Evolutionary conservation across 2,797 vertebrate species (phyloP).

Genomic region (Oryzias sinensis): DNA sequence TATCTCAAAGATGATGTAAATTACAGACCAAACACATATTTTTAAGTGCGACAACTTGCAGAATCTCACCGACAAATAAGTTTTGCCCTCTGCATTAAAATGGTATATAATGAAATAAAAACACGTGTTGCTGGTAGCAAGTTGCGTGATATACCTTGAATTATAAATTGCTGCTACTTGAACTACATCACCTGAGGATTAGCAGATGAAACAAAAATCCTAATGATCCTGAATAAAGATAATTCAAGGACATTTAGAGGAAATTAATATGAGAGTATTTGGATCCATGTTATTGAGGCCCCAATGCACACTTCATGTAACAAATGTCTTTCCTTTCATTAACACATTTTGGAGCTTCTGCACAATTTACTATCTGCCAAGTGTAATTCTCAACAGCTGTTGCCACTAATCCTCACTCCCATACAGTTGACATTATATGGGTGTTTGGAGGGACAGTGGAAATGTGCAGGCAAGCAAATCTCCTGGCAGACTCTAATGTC

Average conservation of each 20-base stretch:
- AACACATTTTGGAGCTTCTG: constrained; percentile 14
- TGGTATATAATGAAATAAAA: too few relatives aligned
- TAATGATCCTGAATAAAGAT: constrained; percentile 15
- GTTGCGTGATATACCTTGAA: too few relatives aligned
- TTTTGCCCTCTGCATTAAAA: too few relatives aligned
- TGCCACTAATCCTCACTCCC: constrained; percentile 39
- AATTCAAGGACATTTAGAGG: constrained; percentile 21
- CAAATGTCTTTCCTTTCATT: constrained; percentile 17
- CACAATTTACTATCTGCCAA: constrained; percentile 36
- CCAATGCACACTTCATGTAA: constrained; percentile 24
- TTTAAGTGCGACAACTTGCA: too few relatives aligned
- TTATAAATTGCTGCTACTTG: too few relatives aligned
- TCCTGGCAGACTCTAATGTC: constrained; percentile 46
- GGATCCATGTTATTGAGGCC: constrained; percentile 14
- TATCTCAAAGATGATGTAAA: too few relatives aligned
- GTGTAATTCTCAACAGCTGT: constrained; percentile 30
- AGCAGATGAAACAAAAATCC: constrained; percentile 20
- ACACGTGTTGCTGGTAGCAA: too few relatives aligned
- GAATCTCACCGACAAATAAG: too few relatives aligned
- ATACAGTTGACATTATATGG: constrained; percentile 16
- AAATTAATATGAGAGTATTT: constrained; percentile 2
- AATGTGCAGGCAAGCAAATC: constrained; percentile 39
- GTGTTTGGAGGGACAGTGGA: constrained; percentile 23
- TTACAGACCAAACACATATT: too few relatives aligned
- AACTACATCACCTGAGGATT: not conserved